A percentile compares a stretch with the other conserved stretches of the same genome.
Conservation (phyloP, 2,888 invertebrate genomes). For the Sinohyriopsis cumingii region DNA sequence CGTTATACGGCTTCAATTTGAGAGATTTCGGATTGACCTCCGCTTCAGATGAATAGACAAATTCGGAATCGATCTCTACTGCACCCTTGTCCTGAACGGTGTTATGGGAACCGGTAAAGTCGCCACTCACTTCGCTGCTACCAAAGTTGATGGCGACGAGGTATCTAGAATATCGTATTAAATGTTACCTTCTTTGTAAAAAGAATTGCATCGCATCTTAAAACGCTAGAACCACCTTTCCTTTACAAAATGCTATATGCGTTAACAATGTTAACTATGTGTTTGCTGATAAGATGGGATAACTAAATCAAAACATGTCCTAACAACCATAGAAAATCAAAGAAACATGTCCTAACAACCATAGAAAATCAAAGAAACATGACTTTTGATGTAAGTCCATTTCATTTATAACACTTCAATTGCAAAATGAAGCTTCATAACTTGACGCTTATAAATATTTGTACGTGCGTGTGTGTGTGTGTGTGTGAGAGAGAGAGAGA, state of each 20-base stretch:
- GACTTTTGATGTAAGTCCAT: no score
- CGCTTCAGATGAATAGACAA: slow-evolving; percentile 36
- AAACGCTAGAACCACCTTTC: background rate
- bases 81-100: slow-evolving; percentile 44
- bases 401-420: no score
- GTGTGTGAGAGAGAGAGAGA: no score
- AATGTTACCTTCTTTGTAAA: slow-evolving; percentile 1
- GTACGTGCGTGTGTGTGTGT: no score
- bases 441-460: no score
- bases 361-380: no score
- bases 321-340: no score
- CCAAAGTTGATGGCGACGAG: slow-evolving; percentile 65
- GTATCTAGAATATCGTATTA: slow-evolving; percentile 47
- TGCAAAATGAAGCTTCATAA: no score
- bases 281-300: no score
- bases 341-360: no score
- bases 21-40: slow-evolving; percentile 40
- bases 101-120: slow-evolving; percentile 45
- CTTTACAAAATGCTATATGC: background rate
- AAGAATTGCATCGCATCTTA: background rate
- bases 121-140: slow-evolving; percentile 33
- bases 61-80: slow-evolving; percentile 48
- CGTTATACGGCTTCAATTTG: slow-evolving; percentile 55
- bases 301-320: no score
- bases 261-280: background rate